Evolutionary conservation across 2,888 invertebrate species (phyloP), one percentile per base, ranked within the genome.

Genomic region (Protodeltote pygarga): DNA sequence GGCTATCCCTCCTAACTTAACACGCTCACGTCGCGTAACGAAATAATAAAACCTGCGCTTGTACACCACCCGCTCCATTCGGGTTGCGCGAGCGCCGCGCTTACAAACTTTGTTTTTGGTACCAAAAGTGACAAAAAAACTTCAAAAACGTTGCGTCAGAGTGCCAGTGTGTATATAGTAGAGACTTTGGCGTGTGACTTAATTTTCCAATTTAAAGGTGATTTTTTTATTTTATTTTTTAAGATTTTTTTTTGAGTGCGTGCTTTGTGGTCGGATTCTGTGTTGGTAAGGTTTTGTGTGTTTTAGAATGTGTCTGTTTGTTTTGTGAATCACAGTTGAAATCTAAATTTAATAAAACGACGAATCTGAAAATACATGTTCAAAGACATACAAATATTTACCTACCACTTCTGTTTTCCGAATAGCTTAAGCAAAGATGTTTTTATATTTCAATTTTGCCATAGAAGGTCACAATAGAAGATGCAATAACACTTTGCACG

Each of bases 181-280:
- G 91, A 92, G 81, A 83, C 80, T 79, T 90, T 91, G 89, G 88
- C 86, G 79, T 81, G 89, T 87, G 88, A 89, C 78, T 83, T 92
- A 75, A 73, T 90, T 75, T 92, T 92, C 78, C 72, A 89, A 70
- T 92, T 83, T 60, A 79, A 85, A 92, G 91, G 91, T 92, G 88
- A 88, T 66, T 82, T 67, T 70, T 61, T 53, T 65, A 71, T 71
- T 58, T 60, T 65, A 53, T 61, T 32, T 37, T 35, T 51, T 45
- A 23, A 13, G 29, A 52, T 50, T 32, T 40, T 58, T 72, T 67
- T 72, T 55, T 34, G 48, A 51, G 71, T 71, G 67, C 71, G 75
- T 79, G 74, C 48, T 54, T 49, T 39, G 54, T 57, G 57, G 34
- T n/a, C 48, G 53, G 51, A 65, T 57, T 31, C 17, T 28, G 38